Evolutionary conservation across 1,140 invertebrate species (phyloP).

Genomic region (Trichonephila clavata): DNA sequence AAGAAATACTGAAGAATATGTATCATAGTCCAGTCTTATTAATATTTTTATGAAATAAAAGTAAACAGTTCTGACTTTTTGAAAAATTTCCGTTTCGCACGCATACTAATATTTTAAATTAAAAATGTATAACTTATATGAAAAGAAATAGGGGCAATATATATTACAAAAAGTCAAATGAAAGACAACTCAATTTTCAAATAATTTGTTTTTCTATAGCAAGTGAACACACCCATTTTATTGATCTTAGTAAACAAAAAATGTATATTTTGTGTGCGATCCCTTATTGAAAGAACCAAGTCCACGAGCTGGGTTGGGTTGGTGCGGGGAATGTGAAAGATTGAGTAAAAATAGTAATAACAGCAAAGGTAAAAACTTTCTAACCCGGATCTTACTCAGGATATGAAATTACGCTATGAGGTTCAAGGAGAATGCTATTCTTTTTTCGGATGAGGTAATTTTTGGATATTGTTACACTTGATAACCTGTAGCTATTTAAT

Average conservation of each 20-base stretch:
- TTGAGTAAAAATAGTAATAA: constrained; percentile 77
- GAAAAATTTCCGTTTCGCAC: too few species aligned
- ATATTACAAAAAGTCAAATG: too few species aligned
- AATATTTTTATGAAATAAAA: too few species aligned
- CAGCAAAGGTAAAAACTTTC: constrained; percentile 73
- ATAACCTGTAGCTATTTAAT: constrained; percentile 73
- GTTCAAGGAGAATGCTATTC: constrained; percentile 75
- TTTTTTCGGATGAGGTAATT: constrained; percentile 74
- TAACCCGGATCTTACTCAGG: constrained; percentile 74
- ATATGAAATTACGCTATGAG: constrained; percentile 74
- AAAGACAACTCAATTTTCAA: too few species aligned
- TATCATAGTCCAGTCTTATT: too few species aligned
- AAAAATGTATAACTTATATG: too few species aligned
- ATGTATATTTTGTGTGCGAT: background rate
- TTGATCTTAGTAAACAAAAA: background rate
- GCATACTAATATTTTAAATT: too few species aligned
- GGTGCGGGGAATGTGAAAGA: constrained; percentile 69
- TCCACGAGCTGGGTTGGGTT: constrained; percentile 48
- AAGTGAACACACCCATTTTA: background rate
- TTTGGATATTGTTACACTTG: constrained; percentile 75
- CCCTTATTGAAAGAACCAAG: constrained; percentile 47
- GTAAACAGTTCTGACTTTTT: too few species aligned
- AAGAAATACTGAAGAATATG: too few species aligned
- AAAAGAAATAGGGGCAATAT: too few species aligned
- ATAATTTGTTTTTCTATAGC: too few species aligned